Percentiles rank a stretch among this genome's conserved stretches.
Evolutionary conservation across 2,113 vertebrate genomes (phyloP).

Genomic region (Chionomys nivalis): DNA sequence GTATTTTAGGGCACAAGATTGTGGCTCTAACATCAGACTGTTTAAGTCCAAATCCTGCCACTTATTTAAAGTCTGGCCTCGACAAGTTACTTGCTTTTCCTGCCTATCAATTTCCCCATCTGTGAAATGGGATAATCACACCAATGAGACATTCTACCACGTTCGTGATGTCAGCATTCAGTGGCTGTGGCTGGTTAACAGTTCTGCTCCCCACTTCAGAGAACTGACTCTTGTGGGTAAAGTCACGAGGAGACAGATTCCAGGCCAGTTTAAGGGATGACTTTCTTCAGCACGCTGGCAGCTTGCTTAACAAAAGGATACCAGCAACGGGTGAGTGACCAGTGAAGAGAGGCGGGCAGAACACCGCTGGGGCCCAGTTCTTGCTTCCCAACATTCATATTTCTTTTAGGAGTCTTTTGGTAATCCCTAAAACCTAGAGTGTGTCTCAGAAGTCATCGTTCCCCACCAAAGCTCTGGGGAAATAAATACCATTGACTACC

Average conservation of each 20-base stretch:
- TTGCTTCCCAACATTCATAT: background rate
- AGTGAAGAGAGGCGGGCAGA: background rate
- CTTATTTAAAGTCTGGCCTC: background rate
- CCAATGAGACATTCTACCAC: background rate
- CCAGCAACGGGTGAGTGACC: constrained; percentile 33
- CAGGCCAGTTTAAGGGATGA: constrained; percentile 37
- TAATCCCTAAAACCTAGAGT: background rate
- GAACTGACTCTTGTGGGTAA: background rate
- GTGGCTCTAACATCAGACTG: background rate
- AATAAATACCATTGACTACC: background rate
- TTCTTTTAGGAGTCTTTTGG: background rate
- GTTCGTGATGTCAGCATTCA: background rate
- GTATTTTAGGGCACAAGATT: background rate
- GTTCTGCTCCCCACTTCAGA: constrained; percentile 1
- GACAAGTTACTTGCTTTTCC: background rate
- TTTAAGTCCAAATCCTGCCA: constrained; percentile 21
- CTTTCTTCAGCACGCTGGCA: constrained; percentile 37
- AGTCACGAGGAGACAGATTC: constrained; percentile 47
- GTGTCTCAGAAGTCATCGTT: background rate
- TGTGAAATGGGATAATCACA: constrained; percentile 19
- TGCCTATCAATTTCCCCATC: constrained; percentile 12
- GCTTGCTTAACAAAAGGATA: constrained; percentile 51
- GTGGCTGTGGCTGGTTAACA: background rate
- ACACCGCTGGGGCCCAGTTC: background rate
- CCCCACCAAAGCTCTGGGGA: background rate